Evolutionary conservation across 2,113 vertebrate genomes (phyloP), one percentile per base, ranked within the genome.

Genomic region (Petrocephalus microphthalmus): DNA sequence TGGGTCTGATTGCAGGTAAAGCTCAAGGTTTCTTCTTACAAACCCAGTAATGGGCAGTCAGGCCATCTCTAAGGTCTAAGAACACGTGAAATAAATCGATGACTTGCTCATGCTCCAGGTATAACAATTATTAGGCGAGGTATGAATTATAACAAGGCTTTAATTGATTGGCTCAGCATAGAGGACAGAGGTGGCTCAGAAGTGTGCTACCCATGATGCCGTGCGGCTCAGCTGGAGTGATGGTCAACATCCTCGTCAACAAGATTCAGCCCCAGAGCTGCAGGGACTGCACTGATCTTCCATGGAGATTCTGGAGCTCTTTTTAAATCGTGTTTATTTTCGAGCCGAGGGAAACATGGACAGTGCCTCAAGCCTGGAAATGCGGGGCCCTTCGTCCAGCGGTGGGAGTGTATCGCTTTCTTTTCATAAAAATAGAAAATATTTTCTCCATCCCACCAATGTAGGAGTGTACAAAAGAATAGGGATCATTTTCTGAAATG

Each of bases 171-270:
- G 56, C 47, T 78, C 47, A 25, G 33, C 47, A 67, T 15, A 89
- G 85, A 74, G 83, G 74, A 87, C 51, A 37, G 19, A 20, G 22
- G 22, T 22, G 3, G n/a, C 85, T 20, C 2, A n/a, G 17, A 37
- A 15, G 5, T 5, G 25, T 3, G 3, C 53, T 60, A 54, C 78
- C 33, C 60, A 52, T 7, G 11, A 10, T 71, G 57, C 42, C 7
- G 13, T 57, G 25, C 42, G 67, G 25, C 64, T 86, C 33, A 78
- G 64, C 52, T 49, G 82, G 19, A 85, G 87, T 84, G 89, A 89
- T 51, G 71, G 42, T 93, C 84, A 94, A 93, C 92, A 92, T 93
- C 94, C 94, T 91, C 91, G 90, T 91, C 92, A 85, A 47, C 52
- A 37, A 47, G 51, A 20, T 37, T 81, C 33, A n/a, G 86, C 60